phyloP scores from a whole-genome alignment of 2,797 vertebrate genomes.

The Hafferia zeledoni region DNA sequence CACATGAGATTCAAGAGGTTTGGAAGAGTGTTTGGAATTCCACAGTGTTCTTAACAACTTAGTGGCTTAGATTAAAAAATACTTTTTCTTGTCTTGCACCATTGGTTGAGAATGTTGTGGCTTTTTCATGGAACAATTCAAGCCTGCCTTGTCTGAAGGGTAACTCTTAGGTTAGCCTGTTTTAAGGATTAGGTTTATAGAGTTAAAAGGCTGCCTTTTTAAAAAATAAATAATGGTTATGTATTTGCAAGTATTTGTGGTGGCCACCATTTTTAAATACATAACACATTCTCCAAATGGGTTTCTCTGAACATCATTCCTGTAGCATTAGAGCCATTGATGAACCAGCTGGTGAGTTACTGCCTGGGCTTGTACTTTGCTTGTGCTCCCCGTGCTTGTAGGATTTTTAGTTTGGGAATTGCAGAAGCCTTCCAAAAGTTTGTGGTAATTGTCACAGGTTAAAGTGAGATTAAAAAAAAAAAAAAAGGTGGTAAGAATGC shows the following conservation, averaged over 20 bases:
- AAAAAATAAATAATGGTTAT: not conserved
- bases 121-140: not conserved
- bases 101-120: not conserved
- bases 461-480: not conserved
- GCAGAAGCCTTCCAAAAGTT: not conserved
- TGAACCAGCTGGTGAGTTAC: not conserved
- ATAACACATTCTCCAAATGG: not conserved
- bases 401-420: not conserved
- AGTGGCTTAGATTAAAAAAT: not conserved
- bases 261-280: not conserved
- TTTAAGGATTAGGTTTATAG: not conserved
- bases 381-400: rapidly evolving
- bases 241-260: not conserved
- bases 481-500: not conserved
- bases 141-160: not conserved
- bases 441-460: not conserved
- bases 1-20: not conserved
- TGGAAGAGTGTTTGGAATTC: not conserved
- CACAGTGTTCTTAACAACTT: not conserved
- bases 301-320: not conserved
- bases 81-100: not conserved
- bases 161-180: not conserved
- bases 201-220: not conserved
- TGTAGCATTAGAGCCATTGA: not conserved
- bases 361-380: not conserved